phyloP scores from a whole-genome alignment of 2,888 invertebrate species.

The Pristionchus fissidentatus region DNA sequence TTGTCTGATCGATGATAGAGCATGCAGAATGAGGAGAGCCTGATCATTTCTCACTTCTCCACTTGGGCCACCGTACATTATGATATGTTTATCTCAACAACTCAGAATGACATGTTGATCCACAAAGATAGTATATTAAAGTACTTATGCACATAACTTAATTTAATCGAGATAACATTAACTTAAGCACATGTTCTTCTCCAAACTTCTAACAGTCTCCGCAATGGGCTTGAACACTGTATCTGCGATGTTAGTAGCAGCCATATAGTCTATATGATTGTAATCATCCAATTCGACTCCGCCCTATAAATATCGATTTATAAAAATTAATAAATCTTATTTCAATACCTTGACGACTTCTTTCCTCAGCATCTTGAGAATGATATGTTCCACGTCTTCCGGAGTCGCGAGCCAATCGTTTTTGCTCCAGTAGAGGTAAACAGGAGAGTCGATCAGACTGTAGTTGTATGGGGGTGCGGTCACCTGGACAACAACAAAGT shows the following conservation, averaged over 20 bases:
- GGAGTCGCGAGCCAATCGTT: not conserved
- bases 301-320: too few relatives aligned
- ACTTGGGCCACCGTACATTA: too few relatives aligned
- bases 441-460: not conserved
- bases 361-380: not conserved
- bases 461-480: conserved; percentile 1
- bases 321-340: not conserved
- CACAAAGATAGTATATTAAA: too few relatives aligned
- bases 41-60: too few relatives aligned
- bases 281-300: not conserved
- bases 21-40: too few relatives aligned
- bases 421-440: conserved; percentile 11
- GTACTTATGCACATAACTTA: too few relatives aligned
- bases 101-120: too few relatives aligned
- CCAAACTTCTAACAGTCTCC: not conserved
- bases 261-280: not conserved
- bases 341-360: not conserved
- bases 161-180: too few relatives aligned
- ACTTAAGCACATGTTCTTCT: not conserved
- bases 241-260: not conserved
- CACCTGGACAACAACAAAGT: too few relatives aligned
- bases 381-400: not conserved
- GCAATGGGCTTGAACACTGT: not conserved
- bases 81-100: too few relatives aligned
- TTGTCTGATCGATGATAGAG: too few relatives aligned